Base-by-base conservation (phyloP, 2,888 invertebrate genomes). In the Agrochola macilenta region DNA sequence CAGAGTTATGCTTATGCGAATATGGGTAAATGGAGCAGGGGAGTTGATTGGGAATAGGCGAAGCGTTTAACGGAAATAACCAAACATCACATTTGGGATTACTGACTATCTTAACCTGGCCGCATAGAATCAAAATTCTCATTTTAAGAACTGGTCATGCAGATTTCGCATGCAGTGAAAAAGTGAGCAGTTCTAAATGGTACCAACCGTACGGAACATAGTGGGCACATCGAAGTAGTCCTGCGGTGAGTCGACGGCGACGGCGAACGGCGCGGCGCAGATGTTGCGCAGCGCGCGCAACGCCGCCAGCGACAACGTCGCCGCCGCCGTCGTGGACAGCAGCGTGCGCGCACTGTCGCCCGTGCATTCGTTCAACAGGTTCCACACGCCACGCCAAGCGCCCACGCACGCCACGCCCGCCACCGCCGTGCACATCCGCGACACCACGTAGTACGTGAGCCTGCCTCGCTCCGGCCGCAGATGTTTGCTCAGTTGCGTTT, bases 361-460 rank as follows among this genome's bases (percentile, higher is more conserved):
- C 58, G 98, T 98, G 89, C 98, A 97, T 92, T 97, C 96, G 91
- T 98, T 98, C 89, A 98, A 97, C 69, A 97, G 95, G 88, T 97
- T 97, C 99, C 99, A 99, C 65, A 98, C 97, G 2, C 99, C 99
- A 14, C 99, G 97, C 99, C 99, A 99, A 80, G 98, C 98, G 91
- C 98, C 98, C 64, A 99, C 98, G 93, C 98, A 98, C 82, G 98
- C 98, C 88, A 98, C 97, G 14, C 98, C 98, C 91, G 98, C 98
- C 85, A 98, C 92, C 81, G 97, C 97, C 30, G 99, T 98, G 93
- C 98, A 99, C 49, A 98, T 85, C 75, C 99, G 96, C 83, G 98
- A 98, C 75, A 97, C 93, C 76, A 97, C 93, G 90, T 98, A 98
- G 93, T 97, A 98, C 70, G 97, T 96, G 74, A 98, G 94, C 79